These are phyloP conservation scores for Drosophila picticornis DNA, from an alignment of 2,888 invertebrate genomes.

Conservation along the genomic window DNA sequence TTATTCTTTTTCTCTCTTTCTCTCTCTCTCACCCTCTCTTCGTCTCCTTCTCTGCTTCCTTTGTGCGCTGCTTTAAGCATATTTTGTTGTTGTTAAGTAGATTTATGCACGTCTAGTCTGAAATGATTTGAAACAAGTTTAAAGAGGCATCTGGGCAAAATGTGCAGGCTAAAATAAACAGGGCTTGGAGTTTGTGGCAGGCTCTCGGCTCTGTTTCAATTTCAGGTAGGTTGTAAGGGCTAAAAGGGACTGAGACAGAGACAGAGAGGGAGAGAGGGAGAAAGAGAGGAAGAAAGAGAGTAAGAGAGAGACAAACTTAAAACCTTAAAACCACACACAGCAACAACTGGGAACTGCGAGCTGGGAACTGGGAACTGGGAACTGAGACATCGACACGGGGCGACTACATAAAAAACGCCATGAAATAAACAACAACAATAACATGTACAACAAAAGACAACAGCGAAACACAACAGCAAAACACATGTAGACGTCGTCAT, in stretches of 20 bases:
- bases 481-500: conserved; percentile 73
- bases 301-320: conserved; percentile 35
- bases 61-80: conserved; percentile 43
- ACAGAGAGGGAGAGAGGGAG: conserved; percentile 18
- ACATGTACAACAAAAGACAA: conserved; percentile 20
- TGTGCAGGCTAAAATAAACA: conserved; percentile 40
- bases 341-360: neutral
- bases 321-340: conserved; percentile 66
- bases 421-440: conserved; percentile 56
- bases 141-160: conserved; percentile 65
- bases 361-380: neutral
- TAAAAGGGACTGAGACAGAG: neutral
- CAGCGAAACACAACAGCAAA: conserved; percentile 15
- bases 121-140: conserved; percentile 80
- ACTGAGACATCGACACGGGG: conserved; percentile 26
- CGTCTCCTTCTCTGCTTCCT: neutral
- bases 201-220: conserved; percentile 10
- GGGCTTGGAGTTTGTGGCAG: conserved; percentile 22
- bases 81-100: conserved; percentile 75
- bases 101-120: conserved; percentile 80
- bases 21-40: neutral
- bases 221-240: conserved; percentile 57
- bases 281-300: neutral
- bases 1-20: conserved; percentile 1
- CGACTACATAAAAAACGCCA: conserved; percentile 68